phyloP scores from a whole-genome alignment of 2,888 invertebrate species.

The Blera fallax region DNA sequence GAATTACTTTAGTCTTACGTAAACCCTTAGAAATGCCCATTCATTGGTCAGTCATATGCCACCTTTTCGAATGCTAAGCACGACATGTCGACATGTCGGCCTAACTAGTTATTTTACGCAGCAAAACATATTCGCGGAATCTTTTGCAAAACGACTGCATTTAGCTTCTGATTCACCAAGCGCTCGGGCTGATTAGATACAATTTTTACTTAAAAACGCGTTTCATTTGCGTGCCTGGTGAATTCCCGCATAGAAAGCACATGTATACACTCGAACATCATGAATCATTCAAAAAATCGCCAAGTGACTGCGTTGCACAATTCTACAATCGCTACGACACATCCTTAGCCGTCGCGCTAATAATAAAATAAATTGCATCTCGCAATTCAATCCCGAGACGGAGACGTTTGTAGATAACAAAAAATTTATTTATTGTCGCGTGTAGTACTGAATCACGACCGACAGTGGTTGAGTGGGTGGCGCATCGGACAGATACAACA shows the following conservation, averaged over 20 bases:
- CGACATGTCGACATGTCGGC: too few species aligned
- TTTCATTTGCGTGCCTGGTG: not conserved
- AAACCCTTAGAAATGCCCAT: too few species aligned
- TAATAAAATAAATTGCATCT: not conserved
- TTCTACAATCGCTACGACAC: not conserved
- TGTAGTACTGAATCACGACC: slow-evolving; percentile 34
- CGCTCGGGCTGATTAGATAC: not conserved
- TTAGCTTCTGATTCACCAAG: not conserved
- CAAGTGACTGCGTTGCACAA: slow-evolving; percentile 6
- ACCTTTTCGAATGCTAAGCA: too few species aligned
- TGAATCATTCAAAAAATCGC: not conserved
- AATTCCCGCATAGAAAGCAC: not conserved
- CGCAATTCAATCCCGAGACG: slow-evolving; percentile 20
- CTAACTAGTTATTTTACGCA: too few species aligned
- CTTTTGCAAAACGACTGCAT: not conserved
- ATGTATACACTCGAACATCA: not conserved
- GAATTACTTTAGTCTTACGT: too few species aligned
- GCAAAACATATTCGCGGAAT: too few species aligned
- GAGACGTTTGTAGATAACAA: slow-evolving; percentile 9
- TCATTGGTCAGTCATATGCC: too few species aligned
- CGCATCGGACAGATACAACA: not conserved
- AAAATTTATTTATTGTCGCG: not conserved
- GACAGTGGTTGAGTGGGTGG: slow-evolving; percentile 34
- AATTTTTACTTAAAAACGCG: not conserved
- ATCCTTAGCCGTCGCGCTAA: not conserved